Base-by-base conservation (phyloP, 2,797 vertebrate species). In the Hydrophis major region DNA sequence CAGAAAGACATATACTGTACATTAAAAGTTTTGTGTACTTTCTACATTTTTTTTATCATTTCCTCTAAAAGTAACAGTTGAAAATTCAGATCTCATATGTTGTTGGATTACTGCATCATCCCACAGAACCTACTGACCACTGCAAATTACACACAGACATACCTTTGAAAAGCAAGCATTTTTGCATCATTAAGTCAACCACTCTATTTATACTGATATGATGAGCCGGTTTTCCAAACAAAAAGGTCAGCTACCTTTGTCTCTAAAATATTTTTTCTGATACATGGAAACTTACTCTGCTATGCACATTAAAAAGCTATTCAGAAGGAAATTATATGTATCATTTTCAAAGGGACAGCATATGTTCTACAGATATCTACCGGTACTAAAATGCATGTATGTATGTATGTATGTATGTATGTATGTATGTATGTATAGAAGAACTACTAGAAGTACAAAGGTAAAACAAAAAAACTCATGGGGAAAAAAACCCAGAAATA, bases 311-410 rank as follows among this genome's bases (percentile, higher is more conserved):
- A 53, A 78, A 92, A 60, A 47, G 83, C 55, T 87, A 93, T 7
- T 11, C 25, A 63, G 42, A 63, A 94, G 61, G 8, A 92, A 57
- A 89, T 6, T 6, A 86, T 10, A 87, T 91, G 69, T 10, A 60
- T 32, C 94, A 95, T 32, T 92, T 89, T 89, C 78, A 95, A 93
- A 22, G 1, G 25, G 0, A 42, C 42, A 20, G 89, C 1, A 78
- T 1, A 16, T 5, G 4, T 50, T 3, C 12, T 42, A 32, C 0
- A 91, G 60, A 94, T 95, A 92, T 94, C 89, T 4, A 42, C 42
- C 42, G 3, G 42, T 42, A 13, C 3, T 13, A 2, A 55, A 87
- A 42, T 50, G 0, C 4, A 74, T 93, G 90, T 87, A 10, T 50
- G 1, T 50, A 50, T 50, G 6, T 7, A 50, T 50, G 6, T 50